Percentiles rank a stretch among this genome's conserved stretches.
Evolutionary conservation across 1,140 invertebrate species (phyloP).

Genomic region (Centruroides sculpturatus): DNA sequence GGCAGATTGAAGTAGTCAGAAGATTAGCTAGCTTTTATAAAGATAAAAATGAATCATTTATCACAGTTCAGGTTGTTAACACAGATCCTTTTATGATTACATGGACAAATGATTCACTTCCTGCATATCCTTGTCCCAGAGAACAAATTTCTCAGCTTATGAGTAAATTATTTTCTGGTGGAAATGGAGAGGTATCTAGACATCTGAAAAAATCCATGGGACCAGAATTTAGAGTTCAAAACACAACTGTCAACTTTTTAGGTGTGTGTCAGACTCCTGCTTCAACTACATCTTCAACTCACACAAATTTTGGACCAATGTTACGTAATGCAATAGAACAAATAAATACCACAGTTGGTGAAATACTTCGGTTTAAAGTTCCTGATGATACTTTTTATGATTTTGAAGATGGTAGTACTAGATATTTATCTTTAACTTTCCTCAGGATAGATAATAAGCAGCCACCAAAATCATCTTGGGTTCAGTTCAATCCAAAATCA

Average conservation of each 20-base stretch:
- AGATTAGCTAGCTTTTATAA: constrained; percentile 50
- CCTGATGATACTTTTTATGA: constrained; percentile 77
- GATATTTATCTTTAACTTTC: constrained; percentile 53
- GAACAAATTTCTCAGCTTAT: constrained; percentile 36
- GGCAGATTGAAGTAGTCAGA: constrained; percentile 42
- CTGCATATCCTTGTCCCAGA: constrained; percentile 32
- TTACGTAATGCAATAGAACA: constrained; percentile 69
- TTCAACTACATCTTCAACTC: constrained; percentile 13
- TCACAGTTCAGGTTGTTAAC: constrained; percentile 49
- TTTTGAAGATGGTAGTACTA: constrained; percentile 60
- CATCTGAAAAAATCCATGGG: constrained; percentile 18
- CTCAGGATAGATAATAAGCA: constrained; percentile 50
- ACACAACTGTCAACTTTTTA: constrained; percentile 18
- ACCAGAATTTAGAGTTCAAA: constrained; percentile 19
- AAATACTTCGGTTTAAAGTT: constrained; percentile 60
- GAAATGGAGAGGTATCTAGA: constrained; percentile 13
- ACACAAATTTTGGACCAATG: constrained; percentile 49
- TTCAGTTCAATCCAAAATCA: constrained; percentile 75
- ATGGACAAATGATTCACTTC: constrained; percentile 77
- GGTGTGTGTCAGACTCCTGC: constrained; percentile 17
- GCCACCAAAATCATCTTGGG: constrained; percentile 55
- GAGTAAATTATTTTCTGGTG: constrained; percentile 37
- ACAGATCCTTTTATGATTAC: constrained; percentile 32
- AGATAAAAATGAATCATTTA: constrained; percentile 47
- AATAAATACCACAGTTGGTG: constrained; percentile 59